Evolutionary conservation across 2,888 invertebrate genomes (phyloP).

Genomic region (Malthinus seriepunctatus): DNA sequence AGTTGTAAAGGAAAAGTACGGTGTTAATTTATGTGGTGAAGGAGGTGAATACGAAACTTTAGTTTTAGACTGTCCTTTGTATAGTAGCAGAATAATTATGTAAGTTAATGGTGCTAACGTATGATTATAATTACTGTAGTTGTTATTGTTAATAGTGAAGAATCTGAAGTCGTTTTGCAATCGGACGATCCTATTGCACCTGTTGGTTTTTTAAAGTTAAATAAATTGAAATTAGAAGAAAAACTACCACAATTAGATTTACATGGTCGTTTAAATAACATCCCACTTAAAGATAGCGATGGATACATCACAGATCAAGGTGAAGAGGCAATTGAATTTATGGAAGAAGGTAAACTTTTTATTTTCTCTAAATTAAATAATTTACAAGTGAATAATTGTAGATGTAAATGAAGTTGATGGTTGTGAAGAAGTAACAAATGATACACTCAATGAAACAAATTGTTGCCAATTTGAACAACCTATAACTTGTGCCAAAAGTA

Average conservation of each 20-base stretch:
- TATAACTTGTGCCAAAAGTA: constrained; percentile 35
- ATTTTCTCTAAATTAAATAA: neutral
- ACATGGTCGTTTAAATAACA: constrained; percentile 43
- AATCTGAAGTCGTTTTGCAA: constrained; percentile 84
- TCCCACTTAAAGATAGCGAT: constrained; percentile 50
- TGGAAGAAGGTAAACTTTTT: constrained; percentile 32
- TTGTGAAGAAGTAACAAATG: neutral
- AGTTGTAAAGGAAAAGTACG: constrained; percentile 91
- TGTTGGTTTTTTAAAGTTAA: constrained; percentile 91
- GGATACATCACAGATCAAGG: constrained; percentile 52
- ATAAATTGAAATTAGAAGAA: constrained; percentile 76
- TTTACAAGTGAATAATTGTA: too few species aligned
- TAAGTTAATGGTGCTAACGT: constrained; percentile 59
- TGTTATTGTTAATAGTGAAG: constrained; percentile 65
- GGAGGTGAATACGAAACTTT: constrained; percentile 99
- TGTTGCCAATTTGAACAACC: constrained; percentile 9
- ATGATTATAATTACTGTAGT: neutral
- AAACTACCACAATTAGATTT: constrained; percentile 58
- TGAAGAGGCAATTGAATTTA: constrained; percentile 45
- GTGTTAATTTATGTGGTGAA: constrained; percentile 95
- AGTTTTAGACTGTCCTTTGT: constrained; percentile 95
- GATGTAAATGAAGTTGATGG: neutral
- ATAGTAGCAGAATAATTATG: constrained; percentile 87
- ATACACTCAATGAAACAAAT: neutral
- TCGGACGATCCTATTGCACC: constrained; percentile 92